Conservation (phyloP, 1,140 invertebrate species). For the Drosophila quadrilineata region DNA sequence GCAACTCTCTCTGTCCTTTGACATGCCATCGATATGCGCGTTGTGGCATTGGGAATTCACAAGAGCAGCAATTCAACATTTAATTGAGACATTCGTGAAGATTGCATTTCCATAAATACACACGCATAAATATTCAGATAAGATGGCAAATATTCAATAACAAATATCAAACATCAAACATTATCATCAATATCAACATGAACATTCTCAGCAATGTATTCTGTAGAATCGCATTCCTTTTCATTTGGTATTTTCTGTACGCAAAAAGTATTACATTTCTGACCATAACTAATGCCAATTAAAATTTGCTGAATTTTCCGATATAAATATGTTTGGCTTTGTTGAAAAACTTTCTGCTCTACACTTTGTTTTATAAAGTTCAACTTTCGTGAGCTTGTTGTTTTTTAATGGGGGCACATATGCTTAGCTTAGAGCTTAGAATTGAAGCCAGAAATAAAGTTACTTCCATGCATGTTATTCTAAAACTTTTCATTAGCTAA, state of each 20-base stretch:
- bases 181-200: too few relatives aligned
- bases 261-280: too few relatives aligned
- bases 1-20: background rate
- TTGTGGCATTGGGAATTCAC: too few relatives aligned
- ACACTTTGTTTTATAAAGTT: background rate
- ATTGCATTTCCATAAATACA: background rate
- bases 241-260: too few relatives aligned
- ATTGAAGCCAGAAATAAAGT: background rate
- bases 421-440: conserved; percentile 17
- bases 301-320: too few relatives aligned
- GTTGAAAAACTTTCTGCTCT: background rate
- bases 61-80: background rate
- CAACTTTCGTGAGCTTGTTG: too few relatives aligned
- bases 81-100: background rate
- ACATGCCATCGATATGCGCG: too few relatives aligned
- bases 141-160: background rate
- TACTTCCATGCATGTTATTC: conserved; percentile 8
- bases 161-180: too few relatives aligned
- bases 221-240: too few relatives aligned
- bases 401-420: background rate
- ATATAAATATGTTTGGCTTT: too few relatives aligned
- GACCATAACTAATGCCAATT: too few relatives aligned
- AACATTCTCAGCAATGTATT: too few relatives aligned
- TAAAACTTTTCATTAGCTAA: conserved; percentile 38
- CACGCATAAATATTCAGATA: background rate